phyloP scores from a whole-genome alignment of 2,888 invertebrate species.

The Trachelus iudaicus region DNA sequence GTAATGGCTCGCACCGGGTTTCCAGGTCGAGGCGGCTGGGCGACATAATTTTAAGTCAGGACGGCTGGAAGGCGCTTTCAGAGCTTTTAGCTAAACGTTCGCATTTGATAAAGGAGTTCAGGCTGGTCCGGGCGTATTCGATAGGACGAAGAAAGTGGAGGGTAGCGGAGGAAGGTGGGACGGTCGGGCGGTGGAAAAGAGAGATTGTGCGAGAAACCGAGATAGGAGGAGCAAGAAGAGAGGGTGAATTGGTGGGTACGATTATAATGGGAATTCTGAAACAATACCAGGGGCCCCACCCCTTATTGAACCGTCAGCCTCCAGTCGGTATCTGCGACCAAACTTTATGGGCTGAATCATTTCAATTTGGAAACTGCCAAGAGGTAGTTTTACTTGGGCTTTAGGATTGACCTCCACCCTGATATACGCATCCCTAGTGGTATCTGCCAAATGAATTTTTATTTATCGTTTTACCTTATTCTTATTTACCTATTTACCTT shows the following conservation, averaged over 20 bases:
- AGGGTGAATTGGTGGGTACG: conserved; percentile 26
- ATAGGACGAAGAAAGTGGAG: no score
- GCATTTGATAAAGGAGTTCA: conserved; percentile 13
- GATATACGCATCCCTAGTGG: no score
- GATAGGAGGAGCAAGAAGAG: conserved; percentile 10
- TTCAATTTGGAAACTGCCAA: conserved; percentile 47
- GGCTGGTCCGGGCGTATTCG: conserved; percentile 3
- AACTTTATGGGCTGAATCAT: conserved; percentile 37
- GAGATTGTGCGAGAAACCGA: neutral
- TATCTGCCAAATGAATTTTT: no score
- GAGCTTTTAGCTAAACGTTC: conserved; percentile 29
- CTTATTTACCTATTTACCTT: no score
- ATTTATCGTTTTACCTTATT: no score
- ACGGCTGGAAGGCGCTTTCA: conserved; percentile 28
- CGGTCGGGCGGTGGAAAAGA: neutral
- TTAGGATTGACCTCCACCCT: no score
- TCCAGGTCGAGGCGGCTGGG: conserved; percentile 4
- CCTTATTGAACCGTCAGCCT: conserved; percentile 39
- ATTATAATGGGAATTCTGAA: conserved; percentile 52
- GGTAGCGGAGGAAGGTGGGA: neutral
- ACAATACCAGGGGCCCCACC: conserved; percentile 39
- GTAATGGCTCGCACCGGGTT: no score
- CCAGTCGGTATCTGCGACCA: conserved; percentile 3
- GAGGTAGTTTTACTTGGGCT: no score
- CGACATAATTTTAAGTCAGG: conserved; percentile 34